A percentile compares a stretch with the other conserved stretches of the same genome.
These are phyloP conservation scores for Brachionichthys hirsutus DNA, from an alignment of 2,113 vertebrate genomes.

Conservation along the genomic window DNA sequence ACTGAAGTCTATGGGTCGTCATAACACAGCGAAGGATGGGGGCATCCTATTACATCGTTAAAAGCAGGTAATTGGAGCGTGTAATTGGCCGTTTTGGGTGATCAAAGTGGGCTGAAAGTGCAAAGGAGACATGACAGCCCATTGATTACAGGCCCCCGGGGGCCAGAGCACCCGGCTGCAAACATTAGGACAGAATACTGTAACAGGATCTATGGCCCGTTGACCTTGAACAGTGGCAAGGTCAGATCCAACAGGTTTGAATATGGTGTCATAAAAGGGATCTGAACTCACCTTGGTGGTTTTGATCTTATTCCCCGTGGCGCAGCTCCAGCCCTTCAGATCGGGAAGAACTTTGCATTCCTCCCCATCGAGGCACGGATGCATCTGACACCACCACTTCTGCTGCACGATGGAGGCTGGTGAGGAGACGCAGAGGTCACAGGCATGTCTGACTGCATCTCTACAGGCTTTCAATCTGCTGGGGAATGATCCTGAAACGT, in stretches of 20 bases:
- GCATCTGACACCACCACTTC: conserved; percentile 99
- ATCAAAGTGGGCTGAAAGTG: conserved; percentile 67
- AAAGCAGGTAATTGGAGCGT: conserved; percentile 79
- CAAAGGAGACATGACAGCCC: conserved; percentile 70
- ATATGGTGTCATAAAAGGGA: conserved; percentile 15
- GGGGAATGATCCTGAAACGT: no score
- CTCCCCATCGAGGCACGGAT: conserved; percentile 96
- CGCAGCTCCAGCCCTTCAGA: conserved; percentile 97
- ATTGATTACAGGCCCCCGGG: conserved; percentile 56
- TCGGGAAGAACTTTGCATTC: conserved; percentile 98
- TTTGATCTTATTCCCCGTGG: conserved; percentile 97
- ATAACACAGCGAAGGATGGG: conserved; percentile 74
- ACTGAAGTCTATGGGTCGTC: conserved; percentile 73
- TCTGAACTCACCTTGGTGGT: conserved; percentile 87
- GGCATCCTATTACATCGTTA: conserved; percentile 73
- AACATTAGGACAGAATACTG: conserved; percentile 38
- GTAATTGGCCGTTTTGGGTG: conserved; percentile 69
- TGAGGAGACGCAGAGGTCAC: conserved; percentile 5
- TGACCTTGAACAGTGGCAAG: conserved; percentile 52
- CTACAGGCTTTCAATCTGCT: no score
- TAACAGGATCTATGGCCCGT: conserved; percentile 27
- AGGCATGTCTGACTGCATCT: no score
- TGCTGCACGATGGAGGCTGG: conserved; percentile 97
- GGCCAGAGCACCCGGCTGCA: conserved; percentile 20
- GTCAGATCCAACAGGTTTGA: conserved; percentile 41